Conservation (phyloP, 2,797 vertebrate species). For the Leptatherina wallacei region DNA sequence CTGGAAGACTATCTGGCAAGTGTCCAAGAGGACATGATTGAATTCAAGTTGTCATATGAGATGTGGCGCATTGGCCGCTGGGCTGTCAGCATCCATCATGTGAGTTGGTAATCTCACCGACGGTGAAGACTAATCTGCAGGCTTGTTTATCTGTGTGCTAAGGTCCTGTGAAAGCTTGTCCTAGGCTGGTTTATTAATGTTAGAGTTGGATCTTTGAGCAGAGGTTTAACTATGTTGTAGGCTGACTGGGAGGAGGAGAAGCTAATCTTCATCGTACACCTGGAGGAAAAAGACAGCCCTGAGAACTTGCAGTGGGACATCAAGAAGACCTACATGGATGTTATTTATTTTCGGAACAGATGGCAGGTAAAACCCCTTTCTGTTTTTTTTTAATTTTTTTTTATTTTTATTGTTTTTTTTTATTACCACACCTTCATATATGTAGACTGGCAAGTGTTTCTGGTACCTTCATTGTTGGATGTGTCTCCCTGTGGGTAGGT, state of each 20-base stretch:
- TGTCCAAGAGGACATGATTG: conserved; percentile 81
- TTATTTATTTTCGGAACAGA: conserved; percentile 76
- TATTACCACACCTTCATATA: not conserved
- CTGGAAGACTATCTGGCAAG: conserved; percentile 66
- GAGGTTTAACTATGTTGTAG: conserved; percentile 59
- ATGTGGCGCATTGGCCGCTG: conserved; percentile 84
- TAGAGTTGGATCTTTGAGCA: conserved; percentile 26
- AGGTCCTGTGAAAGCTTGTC: conserved; percentile 46
- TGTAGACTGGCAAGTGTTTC: conserved; percentile 11
- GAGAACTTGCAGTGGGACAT: conserved; percentile 85
- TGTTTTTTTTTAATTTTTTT: not conserved
- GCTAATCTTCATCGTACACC: conserved; percentile 77
- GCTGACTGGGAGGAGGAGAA: conserved; percentile 65
- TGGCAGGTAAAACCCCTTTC: conserved; percentile 72
- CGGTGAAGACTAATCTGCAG: conserved; percentile 39
- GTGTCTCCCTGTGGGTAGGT: not conserved
- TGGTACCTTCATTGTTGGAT: not conserved
- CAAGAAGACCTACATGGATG: conserved; percentile 75
- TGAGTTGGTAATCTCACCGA: conserved; percentile 70
- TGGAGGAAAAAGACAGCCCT: conserved; percentile 79
- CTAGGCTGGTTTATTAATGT: conserved; percentile 49
- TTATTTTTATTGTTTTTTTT: not conserved
- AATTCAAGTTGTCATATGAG: conserved; percentile 85
- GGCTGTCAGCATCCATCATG: conserved; percentile 80
- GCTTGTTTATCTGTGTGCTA: conserved; percentile 44